Base-by-base conservation (phyloP, 2,797 vertebrate species). In the Poecilia velifera region DNA sequence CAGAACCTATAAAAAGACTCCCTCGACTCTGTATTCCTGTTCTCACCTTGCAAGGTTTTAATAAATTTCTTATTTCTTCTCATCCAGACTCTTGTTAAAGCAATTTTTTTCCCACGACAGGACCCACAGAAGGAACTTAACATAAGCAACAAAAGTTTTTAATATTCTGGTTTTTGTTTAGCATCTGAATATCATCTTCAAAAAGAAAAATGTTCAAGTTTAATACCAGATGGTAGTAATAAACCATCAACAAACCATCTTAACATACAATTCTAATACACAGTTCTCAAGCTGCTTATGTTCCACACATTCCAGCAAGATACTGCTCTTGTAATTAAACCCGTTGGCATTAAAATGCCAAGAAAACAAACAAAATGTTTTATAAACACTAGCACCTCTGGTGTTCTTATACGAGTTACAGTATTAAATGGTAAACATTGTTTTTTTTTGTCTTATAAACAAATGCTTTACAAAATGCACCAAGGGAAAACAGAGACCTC, bases 391-490 rank as follows among this genome's bases (percentile, higher is more conserved):
- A 46, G 41, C 41, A 46, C 73, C 53, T 51, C 46, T 22, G 16
- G 72, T 22, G 3, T 39, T 39, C 20, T 22, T 22, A 14, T 12
- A 74, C 22, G 13, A 41, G 49, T 74, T n/a, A 55, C 57, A 53
- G 25, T 9, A 74, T 7, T 39, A 13, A 55, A 74, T 6, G 45
- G 41, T 45, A 45, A 71, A 28, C 12, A 46, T 16, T 14, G 25
- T 10, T 28, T 28, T 25, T 87, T 86, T 88, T 82, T 86, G 31
- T 85, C 28, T 84, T 64, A 85, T 51, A 83, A 82, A 77, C 59
- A 79, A 3, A 76, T 45, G 14, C 16, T 72, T 68, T 47, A 0
- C n/a, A 86, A 85, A 89, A 85, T 77, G 77, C 43, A 80, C 34
- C 64, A 39, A 39, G 9, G 34, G 36, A 68, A 68, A 68, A 22